Evolutionary conservation across 2,888 invertebrate species (phyloP), one percentile per base, ranked within the genome.

Genomic region (Trileptium ribeirensis): DNA sequence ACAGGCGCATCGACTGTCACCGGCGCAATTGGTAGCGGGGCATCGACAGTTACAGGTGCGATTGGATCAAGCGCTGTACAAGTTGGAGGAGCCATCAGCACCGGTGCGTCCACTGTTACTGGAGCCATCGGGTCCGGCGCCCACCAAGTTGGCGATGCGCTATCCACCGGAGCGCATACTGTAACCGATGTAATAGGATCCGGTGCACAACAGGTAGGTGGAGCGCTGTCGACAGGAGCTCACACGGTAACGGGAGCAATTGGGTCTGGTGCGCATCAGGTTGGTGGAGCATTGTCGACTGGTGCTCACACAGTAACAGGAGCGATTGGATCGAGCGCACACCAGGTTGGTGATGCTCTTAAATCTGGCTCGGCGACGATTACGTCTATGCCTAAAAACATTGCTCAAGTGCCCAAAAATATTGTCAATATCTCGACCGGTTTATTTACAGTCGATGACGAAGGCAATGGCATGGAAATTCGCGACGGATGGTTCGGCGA

Each of bases 391-490:
- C 83, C 85, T 51, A 85, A 85, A 79, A 83, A 83, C 31, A 83
- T 86, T n/a, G 85, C 85, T 8, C 78, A 80, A 29, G 83, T 86
- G 67, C 87, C 86, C n/a, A 94, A 95, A 91, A 94, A 94, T 92
- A 92, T 96, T 92, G 95, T 95, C 90, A 96, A 96, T 92, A 94
- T 96, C 91, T 95, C 96, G 90, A 94, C 95, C 89, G 95, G 95
- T 90, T 92, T 95, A 90, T 95, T 96, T 92, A 92, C 93, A 92
- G 94, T 94, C 92, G 95, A 94, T 88, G 94, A 94, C 90, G 95
- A 70, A 8, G 70, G 33, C 15, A 51, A 24, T 51, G 24, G 51
- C 51, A 29, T 81, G 37, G 81, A 77, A 31, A 1, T 81, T 37
- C 51, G 78, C 1, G 79, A 77, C 24, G 34, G 67, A 3, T 83